Conservation (phyloP, 92 coral and sea anemone species). For the Galaxea fascicularis region DNA sequence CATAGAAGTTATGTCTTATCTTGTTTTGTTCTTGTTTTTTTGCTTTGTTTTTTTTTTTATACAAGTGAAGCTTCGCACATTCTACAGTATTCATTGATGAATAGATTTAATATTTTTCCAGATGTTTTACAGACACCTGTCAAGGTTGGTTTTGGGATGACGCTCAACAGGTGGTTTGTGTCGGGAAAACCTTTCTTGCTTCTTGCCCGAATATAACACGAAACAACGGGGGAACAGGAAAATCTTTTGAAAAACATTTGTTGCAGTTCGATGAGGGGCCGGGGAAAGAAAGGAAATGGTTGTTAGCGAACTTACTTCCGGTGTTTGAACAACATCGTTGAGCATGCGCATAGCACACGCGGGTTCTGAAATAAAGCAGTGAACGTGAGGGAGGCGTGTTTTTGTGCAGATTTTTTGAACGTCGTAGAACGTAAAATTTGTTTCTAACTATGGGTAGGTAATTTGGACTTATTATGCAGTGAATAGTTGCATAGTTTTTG, state of each 20-base stretch:
- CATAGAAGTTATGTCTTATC: too few species aligned
- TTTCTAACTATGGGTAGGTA: conserved; percentile 70
- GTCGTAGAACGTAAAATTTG: conserved; percentile 53
- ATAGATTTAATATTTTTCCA: conserved; percentile 3
- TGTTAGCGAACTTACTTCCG: conserved; percentile 64
- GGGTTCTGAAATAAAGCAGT: conserved; percentile 45
- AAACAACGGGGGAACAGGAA: background rate
- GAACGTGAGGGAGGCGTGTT: conserved; percentile 72
- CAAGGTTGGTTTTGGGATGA: background rate
- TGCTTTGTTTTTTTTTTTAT: background rate
- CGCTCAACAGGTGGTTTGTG: conserved; percentile 33
- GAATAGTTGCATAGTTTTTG: conserved; percentile 31
- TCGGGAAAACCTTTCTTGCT: background rate
- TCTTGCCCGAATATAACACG: background rate
- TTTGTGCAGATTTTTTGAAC: conserved; percentile 45
- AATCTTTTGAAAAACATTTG: background rate
- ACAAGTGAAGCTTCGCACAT: background rate
- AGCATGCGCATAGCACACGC: conserved; percentile 81
- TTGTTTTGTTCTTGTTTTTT: too few species aligned
- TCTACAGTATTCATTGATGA: background rate
- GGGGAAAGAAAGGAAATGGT: background rate
- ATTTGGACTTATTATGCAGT: conserved; percentile 12
- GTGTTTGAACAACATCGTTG: conserved; percentile 32
- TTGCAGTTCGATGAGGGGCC: background rate
- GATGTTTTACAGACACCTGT: conserved; percentile 30